These are phyloP conservation scores for Elgaria multicarinata DNA, from an alignment of 2,113 vertebrate genomes.

Conservation along the genomic window DNA sequence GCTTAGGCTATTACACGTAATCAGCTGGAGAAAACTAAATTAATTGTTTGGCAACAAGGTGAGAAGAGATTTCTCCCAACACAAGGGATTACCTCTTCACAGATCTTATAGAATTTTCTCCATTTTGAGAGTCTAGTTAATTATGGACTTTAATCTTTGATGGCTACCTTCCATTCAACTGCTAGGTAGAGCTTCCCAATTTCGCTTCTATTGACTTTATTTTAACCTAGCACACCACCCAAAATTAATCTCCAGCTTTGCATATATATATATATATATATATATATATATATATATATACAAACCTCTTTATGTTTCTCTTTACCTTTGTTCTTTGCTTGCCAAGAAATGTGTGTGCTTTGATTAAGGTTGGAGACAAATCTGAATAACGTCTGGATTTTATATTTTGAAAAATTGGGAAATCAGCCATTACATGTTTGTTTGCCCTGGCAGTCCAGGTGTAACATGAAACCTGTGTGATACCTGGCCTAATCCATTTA, in stretches of 20 bases:
- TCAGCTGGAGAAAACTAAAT: constrained; percentile 17
- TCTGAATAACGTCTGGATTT: background rate
- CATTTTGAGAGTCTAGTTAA: background rate
- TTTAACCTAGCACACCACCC: background rate
- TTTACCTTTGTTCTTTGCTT: background rate
- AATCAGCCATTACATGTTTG: too few relatives aligned
- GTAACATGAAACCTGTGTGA: too few relatives aligned
- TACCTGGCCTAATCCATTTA: too few relatives aligned
- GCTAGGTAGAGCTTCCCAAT: background rate
- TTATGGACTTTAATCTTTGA: background rate
- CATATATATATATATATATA: too few relatives aligned
- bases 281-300: too few relatives aligned
- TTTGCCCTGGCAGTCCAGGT: too few relatives aligned
- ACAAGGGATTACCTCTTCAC: background rate
- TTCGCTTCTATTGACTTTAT: too few relatives aligned
- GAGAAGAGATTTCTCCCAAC: background rate
- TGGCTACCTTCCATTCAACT: background rate
- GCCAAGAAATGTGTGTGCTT: background rate
- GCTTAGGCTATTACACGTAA: constrained; percentile 7
- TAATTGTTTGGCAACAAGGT: constrained; percentile 10
- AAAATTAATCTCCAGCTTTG: background rate
- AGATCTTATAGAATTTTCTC: background rate
- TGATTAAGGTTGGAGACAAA: background rate
- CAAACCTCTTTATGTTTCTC: background rate
- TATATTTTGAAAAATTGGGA: too few relatives aligned